phyloP scores from a whole-genome alignment of 35 echinoderm and acorn worm genomes.

The Patiria miniata region DNA sequence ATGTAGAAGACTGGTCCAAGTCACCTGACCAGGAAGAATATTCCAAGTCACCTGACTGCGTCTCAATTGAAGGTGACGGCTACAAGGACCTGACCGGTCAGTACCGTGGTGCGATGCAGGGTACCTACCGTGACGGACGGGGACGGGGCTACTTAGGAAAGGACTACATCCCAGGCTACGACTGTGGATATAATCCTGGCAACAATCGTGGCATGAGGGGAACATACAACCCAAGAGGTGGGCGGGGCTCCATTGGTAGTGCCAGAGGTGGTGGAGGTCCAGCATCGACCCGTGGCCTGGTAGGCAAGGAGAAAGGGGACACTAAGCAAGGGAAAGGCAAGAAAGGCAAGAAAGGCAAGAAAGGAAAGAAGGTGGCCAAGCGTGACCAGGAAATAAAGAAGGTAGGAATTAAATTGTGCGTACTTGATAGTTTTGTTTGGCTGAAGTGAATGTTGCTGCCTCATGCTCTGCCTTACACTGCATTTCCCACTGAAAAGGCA shows the following conservation, averaged over 20 bases:
- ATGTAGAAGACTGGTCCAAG: no score
- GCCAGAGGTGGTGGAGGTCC: background rate
- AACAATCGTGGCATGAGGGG: background rate
- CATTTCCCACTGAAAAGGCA: no score
- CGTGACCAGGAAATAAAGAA: conserved; percentile 3
- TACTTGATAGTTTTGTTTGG: no score
- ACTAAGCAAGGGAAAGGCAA: background rate
- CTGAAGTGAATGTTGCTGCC: no score
- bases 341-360: no score
- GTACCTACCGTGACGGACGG: background rate
- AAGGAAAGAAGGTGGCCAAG: background rate
- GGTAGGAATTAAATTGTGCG: background rate
- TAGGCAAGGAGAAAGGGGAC: background rate
- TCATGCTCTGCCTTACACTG: no score
- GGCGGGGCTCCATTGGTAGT: background rate
- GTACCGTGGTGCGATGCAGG: background rate
- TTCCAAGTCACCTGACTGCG: no score
- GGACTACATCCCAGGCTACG: background rate
- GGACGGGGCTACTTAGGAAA: conserved; percentile 1
- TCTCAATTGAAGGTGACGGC: background rate
- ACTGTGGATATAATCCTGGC: background rate
- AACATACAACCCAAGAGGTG: background rate
- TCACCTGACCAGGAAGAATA: no score
- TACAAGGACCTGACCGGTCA: background rate
- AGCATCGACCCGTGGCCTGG: background rate